Evolutionary conservation across 2,113 vertebrate species (phyloP).

Genomic region (Parus major): DNA sequence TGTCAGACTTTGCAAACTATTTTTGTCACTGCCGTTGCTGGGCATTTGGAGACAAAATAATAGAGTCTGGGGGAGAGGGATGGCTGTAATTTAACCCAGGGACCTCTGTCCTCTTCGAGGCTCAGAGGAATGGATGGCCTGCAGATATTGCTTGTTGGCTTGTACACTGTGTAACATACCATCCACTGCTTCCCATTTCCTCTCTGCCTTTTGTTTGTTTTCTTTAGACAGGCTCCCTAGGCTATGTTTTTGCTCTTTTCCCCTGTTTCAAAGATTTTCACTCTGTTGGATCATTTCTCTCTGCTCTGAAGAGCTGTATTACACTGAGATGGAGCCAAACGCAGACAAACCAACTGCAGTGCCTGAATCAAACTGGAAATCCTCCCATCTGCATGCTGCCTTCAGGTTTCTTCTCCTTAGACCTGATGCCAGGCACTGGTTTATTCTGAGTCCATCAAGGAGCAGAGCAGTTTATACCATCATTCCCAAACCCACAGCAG

Average conservation of each 20-base stretch:
- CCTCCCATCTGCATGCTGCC: neutral
- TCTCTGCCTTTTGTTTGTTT: slow-evolving; percentile 30
- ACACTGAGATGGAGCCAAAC: neutral
- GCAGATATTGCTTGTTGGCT: slow-evolving; percentile 20
- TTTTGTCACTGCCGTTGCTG: slow-evolving; percentile 25
- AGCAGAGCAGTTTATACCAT: neutral
- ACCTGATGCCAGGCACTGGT: neutral
- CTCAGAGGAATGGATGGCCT: neutral
- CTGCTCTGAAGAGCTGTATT: neutral
- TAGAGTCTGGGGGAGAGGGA: neutral
- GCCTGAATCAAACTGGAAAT: neutral
- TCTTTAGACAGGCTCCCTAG: neutral
- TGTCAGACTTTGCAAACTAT: slow-evolving; percentile 10
- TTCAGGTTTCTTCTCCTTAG: neutral
- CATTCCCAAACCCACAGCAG: neutral
- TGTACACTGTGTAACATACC: neutral
- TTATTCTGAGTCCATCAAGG: neutral
- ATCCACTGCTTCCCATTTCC: slow-evolving; percentile 25
- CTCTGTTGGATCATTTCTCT: neutral
- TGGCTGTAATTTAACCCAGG: neutral
- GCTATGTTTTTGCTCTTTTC: neutral
- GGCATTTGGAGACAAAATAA: slow-evolving; percentile 33
- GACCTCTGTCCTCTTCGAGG: neutral
- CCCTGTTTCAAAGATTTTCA: neutral
- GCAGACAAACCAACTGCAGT: rapidly evolving